Evolutionary conservation across 2,888 invertebrate genomes (phyloP), one percentile per base, ranked within the genome.

Genomic region (Hemithea aestivaria): DNA sequence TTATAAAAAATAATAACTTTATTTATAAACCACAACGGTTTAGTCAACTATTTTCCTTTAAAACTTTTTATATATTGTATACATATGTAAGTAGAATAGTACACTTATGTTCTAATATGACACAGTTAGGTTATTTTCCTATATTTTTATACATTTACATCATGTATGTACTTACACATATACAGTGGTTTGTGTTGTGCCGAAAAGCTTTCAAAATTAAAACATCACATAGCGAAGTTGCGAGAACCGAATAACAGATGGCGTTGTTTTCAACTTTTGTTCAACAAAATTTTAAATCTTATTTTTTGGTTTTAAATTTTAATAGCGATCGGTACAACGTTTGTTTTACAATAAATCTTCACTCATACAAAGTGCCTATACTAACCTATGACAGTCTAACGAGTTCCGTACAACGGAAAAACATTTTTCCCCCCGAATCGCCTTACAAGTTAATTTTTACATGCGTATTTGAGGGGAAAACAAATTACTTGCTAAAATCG

Each of bases 381-480:
- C 79, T 84, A 84, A 62, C 62, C 80, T 87, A 87, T 66, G 76
- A 84, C 87, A 87, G 87, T 87, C 85, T 84, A 87, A 81, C 63
- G 59, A 60, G 72, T 84, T 81, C 85, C 87, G 84, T 69, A 85
- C 84, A 84, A 85, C 87, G 87, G 85, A 85, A 85, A 84, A 82
- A 74, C 70, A 66, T 60, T 58, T 63, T 69, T 70, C 83, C 80
- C 82, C 71, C 61, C 72, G 74, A 62, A 56, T 51, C 56, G 66
- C 53, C 74, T 81, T 80, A 84, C 57, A 53, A 51, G 45, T 66
- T 66, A 77, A 67, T 77, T 81, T 82, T 60, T 82, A 85, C 81
- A 77, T 34, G 61, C 66, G 56, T 62, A 50, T 39, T 51, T 76
- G 74, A 68, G 77, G 78, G 78, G 78, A 76, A 73, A 73, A 62